Conservation (phyloP, 1,140 invertebrate species). For the Nasonia vitripennis region DNA sequence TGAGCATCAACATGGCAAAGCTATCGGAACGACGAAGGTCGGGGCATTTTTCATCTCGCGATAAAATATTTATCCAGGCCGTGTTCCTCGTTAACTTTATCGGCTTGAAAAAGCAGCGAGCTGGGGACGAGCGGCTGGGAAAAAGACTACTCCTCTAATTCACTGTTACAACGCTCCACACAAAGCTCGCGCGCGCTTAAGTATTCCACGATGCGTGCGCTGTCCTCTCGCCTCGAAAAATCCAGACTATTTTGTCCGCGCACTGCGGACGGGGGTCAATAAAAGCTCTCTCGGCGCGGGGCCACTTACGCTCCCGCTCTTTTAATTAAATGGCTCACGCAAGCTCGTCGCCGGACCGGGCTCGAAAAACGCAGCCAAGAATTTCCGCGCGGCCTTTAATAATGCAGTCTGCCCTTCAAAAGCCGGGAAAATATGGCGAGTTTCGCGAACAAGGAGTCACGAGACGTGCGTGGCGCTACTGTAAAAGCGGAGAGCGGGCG, state of each 20-base stretch:
- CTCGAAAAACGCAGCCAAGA: constrained; percentile 33
- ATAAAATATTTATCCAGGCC: neutral
- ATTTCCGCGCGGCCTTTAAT: constrained; percentile 26
- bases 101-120: neutral
- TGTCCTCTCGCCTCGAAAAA: neutral
- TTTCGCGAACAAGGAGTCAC: neutral
- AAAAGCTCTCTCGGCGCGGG: constrained; percentile 4
- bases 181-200: neutral
- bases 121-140: too few relatives aligned
- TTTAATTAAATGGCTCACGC: constrained; percentile 47
- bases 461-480: neutral
- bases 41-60: neutral
- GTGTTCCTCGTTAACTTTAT: neutral
- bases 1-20: neutral
- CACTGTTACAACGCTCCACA: neutral
- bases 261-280: constrained; percentile 7
- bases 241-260: neutral
- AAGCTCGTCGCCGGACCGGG: neutral
- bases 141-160: too few relatives aligned
- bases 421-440: constrained; percentile 4
- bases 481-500: constrained; percentile 29
- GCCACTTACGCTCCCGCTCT: constrained; percentile 22
- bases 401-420: constrained; percentile 25
- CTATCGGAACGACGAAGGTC: too few relatives aligned
- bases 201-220: neutral